Conservation (phyloP, 2,888 invertebrate genomes). For the Stramonita haemastoma region DNA sequence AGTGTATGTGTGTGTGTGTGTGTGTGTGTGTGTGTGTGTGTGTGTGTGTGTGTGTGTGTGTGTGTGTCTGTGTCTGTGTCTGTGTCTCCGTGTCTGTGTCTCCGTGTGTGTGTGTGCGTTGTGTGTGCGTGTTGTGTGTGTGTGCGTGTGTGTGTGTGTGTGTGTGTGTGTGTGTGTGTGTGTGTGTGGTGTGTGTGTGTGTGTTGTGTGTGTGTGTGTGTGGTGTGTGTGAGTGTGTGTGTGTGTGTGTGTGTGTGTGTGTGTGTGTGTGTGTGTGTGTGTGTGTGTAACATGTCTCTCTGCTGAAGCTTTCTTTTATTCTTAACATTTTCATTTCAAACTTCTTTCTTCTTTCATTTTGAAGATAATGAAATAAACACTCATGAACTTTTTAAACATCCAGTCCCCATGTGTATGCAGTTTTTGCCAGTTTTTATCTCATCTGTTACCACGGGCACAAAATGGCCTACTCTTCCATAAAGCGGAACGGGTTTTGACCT, state of each 20-base stretch:
- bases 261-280: neutral
- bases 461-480: too few relatives aligned
- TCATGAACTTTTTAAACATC: neutral
- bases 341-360: neutral
- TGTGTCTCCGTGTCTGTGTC: neutral
- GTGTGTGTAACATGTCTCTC: neutral
- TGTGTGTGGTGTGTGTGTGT: neutral
- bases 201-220: neutral
- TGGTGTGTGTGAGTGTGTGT: neutral
- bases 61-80: neutral
- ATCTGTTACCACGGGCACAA: too few relatives aligned
- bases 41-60: neutral
- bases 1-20: too few relatives aligned
- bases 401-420: too few relatives aligned
- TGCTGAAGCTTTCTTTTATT: neutral
- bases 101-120: neutral
- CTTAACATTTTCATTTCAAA: too few relatives aligned
- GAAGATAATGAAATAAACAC: neutral
- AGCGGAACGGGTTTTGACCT: too few relatives aligned
- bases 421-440: too few relatives aligned
- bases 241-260: neutral
- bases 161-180: neutral
- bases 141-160: neutral
- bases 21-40: neutral
- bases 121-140: neutral